Conservation (phyloP, 2,113 vertebrate species). For the Ovis aries region DNA sequence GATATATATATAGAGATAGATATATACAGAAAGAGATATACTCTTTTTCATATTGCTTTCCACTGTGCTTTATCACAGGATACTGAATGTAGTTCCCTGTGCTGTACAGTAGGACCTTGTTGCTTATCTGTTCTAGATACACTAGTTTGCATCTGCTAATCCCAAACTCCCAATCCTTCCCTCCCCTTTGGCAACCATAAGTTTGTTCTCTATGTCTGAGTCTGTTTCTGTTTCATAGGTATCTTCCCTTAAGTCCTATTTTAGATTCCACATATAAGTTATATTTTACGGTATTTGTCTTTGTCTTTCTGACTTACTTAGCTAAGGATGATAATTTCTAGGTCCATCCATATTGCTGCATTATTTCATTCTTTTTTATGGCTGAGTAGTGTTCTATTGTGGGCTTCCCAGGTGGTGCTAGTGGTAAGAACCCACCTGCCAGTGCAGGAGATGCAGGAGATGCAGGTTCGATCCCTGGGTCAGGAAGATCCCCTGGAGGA, state of each 20-base stretch:
- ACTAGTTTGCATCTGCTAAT: not conserved
- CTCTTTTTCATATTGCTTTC: not conserved
- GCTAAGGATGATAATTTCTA: not conserved
- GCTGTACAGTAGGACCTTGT: not conserved
- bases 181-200: not conserved
- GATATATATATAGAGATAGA: accelerated
- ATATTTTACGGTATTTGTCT: not conserved
- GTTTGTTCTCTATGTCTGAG: not conserved
- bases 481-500: not conserved
- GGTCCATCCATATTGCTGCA: not conserved
- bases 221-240: not conserved
- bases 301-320: not conserved
- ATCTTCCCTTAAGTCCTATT: not conserved
- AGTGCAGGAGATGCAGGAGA: not conserved
- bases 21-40: not conserved
- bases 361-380: not conserved
- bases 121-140: not conserved
- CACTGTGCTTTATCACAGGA: not conserved
- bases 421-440: not conserved
- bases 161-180: not conserved
- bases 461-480: not conserved
- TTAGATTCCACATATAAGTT: not conserved
- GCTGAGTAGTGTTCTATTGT: not conserved
- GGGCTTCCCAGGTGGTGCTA: not conserved
- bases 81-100: not conserved